Conservation (phyloP, 2,113 vertebrate genomes). For the Petaurus breviceps region DNA sequence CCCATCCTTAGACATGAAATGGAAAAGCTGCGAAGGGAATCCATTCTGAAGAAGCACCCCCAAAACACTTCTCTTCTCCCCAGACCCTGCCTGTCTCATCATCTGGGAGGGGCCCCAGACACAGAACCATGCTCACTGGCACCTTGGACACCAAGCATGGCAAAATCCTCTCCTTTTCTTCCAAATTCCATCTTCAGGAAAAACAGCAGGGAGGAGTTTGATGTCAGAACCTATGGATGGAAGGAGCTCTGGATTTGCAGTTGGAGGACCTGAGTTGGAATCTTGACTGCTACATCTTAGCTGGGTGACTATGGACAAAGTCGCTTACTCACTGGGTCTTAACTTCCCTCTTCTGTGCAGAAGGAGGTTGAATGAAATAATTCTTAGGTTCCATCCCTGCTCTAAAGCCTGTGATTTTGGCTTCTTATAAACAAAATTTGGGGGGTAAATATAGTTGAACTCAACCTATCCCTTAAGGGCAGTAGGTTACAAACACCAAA, state of each 20-base stretch:
- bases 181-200: no score
- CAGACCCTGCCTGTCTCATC: background rate
- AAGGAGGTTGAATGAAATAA: no score
- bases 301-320: background rate
- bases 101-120: background rate
- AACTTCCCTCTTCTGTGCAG: no score
- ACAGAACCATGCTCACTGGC: no score
- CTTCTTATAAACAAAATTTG: no score
- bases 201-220: no score
- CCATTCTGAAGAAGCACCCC: background rate
- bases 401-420: no score
- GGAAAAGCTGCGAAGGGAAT: background rate
- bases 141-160: no score
- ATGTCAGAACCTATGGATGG: no score
- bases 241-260: background rate
- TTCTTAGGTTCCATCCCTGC: no score
- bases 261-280: background rate
- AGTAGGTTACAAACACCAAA: background rate
- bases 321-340: background rate
- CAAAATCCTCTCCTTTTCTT: no score
- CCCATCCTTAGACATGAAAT: background rate
- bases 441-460: background rate
- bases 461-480: background rate
- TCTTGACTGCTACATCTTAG: background rate
- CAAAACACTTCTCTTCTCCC: background rate